Evolutionary conservation across 2,797 vertebrate species (phyloP).

Genomic region (Bradypodion pumilum): DNA sequence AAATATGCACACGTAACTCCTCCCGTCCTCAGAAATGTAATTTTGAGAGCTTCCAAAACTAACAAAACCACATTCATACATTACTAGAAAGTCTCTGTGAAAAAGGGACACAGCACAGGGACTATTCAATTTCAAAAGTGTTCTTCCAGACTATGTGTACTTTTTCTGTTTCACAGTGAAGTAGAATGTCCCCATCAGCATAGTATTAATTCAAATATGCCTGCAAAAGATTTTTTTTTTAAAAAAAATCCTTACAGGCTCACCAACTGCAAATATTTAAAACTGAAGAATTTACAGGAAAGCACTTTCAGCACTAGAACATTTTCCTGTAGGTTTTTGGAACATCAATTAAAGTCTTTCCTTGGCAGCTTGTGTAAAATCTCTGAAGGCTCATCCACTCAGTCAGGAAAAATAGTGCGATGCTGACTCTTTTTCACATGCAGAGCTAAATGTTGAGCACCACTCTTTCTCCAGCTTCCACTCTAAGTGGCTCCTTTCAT

Average conservation of each 20-base stretch:
- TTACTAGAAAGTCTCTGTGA: no score
- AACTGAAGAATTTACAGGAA: not conserved
- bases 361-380: conserved; percentile 6
- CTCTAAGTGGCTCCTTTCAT: conserved; percentile 19
- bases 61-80: no score
- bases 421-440: not conserved
- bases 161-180: no score
- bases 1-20: no score
- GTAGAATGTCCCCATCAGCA: no score
- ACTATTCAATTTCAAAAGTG: no score
- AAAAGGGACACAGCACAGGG: no score
- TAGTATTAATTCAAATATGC: no score
- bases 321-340: conserved; percentile 5
- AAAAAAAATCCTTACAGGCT: not conserved
- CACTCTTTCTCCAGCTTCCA: conserved; percentile 2
- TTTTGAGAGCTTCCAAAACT: no score
- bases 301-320: not conserved
- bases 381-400: not conserved
- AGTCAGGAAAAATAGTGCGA: conserved; percentile 29
- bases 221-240: no score
- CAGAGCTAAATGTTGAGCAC: conserved; percentile 31
- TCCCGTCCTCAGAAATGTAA: no score
- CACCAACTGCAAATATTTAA: not conserved
- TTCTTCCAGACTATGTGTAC: no score
- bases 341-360: conserved; percentile 1